Evolutionary conservation across 2,113 vertebrate species (phyloP).

Genomic region (Symphodus melops): DNA sequence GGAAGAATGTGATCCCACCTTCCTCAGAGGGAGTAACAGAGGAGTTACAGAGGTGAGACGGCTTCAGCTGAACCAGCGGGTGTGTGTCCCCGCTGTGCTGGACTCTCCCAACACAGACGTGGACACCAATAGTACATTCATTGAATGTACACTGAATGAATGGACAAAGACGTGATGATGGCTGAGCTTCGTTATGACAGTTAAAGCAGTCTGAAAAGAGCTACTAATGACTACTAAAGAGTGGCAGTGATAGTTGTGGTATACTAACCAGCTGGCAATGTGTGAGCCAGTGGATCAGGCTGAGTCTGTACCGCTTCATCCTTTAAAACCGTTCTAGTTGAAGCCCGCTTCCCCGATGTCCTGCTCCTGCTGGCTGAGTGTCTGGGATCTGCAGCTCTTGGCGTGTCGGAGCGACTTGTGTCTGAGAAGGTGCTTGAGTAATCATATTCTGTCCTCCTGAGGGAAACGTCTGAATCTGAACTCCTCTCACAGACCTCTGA

Average conservation of each 20-base stretch:
- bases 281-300: constrained; percentile 41
- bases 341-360: not conserved
- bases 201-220: too few species aligned
- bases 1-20: too few species aligned
- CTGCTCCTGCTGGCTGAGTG: constrained; percentile 5
- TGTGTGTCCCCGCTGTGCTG: too few species aligned
- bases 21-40: too few species aligned
- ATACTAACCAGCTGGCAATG: constrained; percentile 82
- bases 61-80: too few species aligned
- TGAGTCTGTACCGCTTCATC: constrained; percentile 86
- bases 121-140: too few species aligned
- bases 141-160: too few species aligned
- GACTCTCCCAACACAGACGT: too few species aligned
- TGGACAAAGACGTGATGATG: too few species aligned
- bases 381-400: constrained; percentile 38
- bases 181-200: too few species aligned
- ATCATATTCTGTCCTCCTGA: constrained; percentile 13
- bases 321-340: constrained; percentile 48
- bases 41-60: too few species aligned
- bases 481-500: constrained; percentile 24
- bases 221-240: not conserved
- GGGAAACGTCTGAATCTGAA: not conserved
- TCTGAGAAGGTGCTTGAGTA: constrained; percentile 36
- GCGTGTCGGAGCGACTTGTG: constrained; percentile 4
- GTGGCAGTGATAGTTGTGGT: not conserved